Percentiles rank a stretch among this genome's conserved stretches.
phyloP scores from a whole-genome alignment of 2,888 invertebrate species.

The Abscondita cerata region DNA sequence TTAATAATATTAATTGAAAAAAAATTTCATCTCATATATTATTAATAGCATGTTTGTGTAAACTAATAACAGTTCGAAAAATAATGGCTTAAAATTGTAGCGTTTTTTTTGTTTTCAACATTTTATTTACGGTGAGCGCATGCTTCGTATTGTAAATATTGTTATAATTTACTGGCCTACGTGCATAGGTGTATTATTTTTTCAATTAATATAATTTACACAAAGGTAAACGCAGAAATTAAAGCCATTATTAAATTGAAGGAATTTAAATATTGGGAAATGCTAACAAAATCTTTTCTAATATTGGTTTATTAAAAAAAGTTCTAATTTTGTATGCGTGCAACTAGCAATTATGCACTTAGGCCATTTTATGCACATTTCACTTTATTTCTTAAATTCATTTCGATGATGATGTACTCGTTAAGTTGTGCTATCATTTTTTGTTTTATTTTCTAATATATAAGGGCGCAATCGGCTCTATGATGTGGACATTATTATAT shows the following conservation, averaged over 20 bases:
- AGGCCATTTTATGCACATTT: constrained; percentile 26
- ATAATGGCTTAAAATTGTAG: constrained; percentile 29
- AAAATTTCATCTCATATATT: constrained; percentile 13
- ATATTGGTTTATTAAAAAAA: background rate
- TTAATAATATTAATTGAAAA: constrained; percentile 17
- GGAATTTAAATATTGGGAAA: too few relatives aligned
- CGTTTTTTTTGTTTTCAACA: constrained; percentile 23
- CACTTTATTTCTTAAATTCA: constrained; percentile 16
- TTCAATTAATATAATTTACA: background rate
- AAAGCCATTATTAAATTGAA: too few relatives aligned
- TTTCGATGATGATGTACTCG: constrained; percentile 16
- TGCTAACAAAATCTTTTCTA: too few relatives aligned
- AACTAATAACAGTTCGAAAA: constrained; percentile 28
- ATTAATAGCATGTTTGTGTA: constrained; percentile 33
- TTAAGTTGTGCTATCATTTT: constrained; percentile 16
- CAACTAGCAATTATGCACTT: constrained; percentile 18
- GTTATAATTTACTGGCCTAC: constrained; percentile 21
- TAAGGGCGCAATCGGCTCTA: constrained; percentile 19
- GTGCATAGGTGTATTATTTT: constrained; percentile 20
- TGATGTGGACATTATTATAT: constrained; percentile 30
- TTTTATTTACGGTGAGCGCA: constrained; percentile 29
- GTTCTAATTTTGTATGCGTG: background rate
- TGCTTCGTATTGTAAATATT: constrained; percentile 34
- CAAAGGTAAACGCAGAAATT: too few relatives aligned
- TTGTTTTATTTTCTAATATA: constrained; percentile 17